These are phyloP conservation scores for Folsomia candida DNA, from an alignment of 2,888 invertebrate species.

Conservation along the genomic window DNA sequence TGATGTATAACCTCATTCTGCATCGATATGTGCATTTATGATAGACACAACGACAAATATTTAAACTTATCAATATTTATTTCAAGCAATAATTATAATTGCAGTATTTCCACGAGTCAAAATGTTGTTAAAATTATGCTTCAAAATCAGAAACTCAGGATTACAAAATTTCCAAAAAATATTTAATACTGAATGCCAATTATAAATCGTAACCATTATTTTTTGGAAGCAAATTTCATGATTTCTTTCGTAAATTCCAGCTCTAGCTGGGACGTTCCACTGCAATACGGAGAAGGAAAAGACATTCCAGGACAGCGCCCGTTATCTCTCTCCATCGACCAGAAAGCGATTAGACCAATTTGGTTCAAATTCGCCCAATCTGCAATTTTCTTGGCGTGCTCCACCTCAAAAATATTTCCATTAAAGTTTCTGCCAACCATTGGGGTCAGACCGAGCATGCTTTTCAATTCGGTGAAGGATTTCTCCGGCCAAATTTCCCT, in stretches of 20 bases:
- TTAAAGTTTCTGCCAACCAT: slow-evolving; percentile 49
- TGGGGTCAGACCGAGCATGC: slow-evolving; percentile 45
- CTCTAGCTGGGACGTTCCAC: slow-evolving; percentile 34
- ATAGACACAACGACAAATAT: no score
- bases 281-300: slow-evolving; percentile 29
- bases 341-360: slow-evolving; percentile 46
- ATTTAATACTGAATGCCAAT: no score
- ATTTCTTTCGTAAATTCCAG: slow-evolving; percentile 45
- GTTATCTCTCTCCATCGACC: slow-evolving; percentile 48
- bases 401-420: slow-evolving; percentile 35
- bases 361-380: slow-evolving; percentile 41
- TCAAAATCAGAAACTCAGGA: no score
- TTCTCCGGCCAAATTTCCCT: slow-evolving; percentile 49
- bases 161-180: no score
- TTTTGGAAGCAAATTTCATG: slow-evolving; percentile 19
- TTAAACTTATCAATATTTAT: no score
- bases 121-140: no score
- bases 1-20: no score
- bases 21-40: no score
- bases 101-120: no score
- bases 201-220: no score
- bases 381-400: slow-evolving; percentile 37
- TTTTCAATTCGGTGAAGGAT: slow-evolving; percentile 35
- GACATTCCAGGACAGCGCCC: slow-evolving; percentile 37
- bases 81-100: no score